Base-by-base conservation (phyloP, 2,113 vertebrate genomes). In the Eclectus roratus region DNA sequence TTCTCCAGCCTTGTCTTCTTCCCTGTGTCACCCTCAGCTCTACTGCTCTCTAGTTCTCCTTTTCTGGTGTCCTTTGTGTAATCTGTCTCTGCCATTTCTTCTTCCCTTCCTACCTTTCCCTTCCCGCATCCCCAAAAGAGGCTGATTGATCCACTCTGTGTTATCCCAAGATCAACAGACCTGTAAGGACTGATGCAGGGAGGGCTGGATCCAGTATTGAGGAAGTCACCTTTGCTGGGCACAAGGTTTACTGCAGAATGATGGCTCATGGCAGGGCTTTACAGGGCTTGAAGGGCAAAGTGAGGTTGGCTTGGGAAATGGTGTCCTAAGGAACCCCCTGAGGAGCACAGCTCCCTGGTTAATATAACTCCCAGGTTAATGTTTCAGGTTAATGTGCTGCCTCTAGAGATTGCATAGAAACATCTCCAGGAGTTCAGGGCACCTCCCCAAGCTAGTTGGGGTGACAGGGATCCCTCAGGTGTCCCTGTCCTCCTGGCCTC, bases 201-300 rank as follows among this genome's bases (percentile, higher is more conserved):
- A 80, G 46, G 35, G 46, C 46, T 91, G 49, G 31, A 77, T 69
- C 29, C 1, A 0, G n/a, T 1, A 1, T 0, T 78, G 37, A 46
- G 60, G 27, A 64, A 85, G 61, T 53, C 5, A 1, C 11, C n/a
- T 82, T 89, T 76, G 15, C 44, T 70, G 81, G 9, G 41, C n/a
- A 31, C 37, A 29, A 58, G 53, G 28, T 55, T 78, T 84, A 47
- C 24, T 71, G 61, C 64, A 58, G 50, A 50, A 7, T 58, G 33
- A 6, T 61, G 46, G 7, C 31, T 28, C 6, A 0, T 31, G 63
- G 41, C 61, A 35, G 69, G 4, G 47, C 35, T 69, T 41, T 46
- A 13, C 8, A 33, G 39, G 63, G 17, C 23, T 91, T 82, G 80
- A n/a, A 93, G 47, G 60, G 24, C 52, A 49, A 1, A 2, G 6